Evolutionary conservation across 1,140 invertebrate species (phyloP), one percentile per base, ranked within the genome.

Genomic region (Metopolophium dirhodum): DNA sequence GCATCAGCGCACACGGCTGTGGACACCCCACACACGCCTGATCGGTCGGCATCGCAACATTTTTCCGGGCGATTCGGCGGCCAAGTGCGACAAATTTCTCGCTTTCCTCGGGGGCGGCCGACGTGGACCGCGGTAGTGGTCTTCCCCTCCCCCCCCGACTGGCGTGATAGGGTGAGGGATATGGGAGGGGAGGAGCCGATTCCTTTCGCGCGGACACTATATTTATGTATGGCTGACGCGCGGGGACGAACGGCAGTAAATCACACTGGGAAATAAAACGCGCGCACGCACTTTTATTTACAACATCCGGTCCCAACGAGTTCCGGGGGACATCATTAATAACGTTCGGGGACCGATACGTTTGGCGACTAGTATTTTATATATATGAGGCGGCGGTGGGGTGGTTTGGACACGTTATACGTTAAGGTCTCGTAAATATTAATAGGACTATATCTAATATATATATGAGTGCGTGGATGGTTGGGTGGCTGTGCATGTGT

Each of bases 341-440:
- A 93, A 93, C 77, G 91, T 93, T 93, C 77, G 91, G 91, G 49
- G 91, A 86, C 68, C 91, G 91, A 91, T 92, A 83, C 82, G 68
- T 93, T 57, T 57, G 1, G 91, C 82, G 49, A 86, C 49, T 51
- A 49, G 49, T 54, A 88, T 49, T 30, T 49, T 51, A 83, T 26
- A 85, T 85, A 85, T 41, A 14, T 41, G 41, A 14, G 85, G 14
- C 47, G 30, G 26, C 45, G 41, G 41, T 35, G 45, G 86, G 86
- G 86, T 49, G 86, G 30, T 85, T 47, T n/a, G 85, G 41, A 54
- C 49, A 88, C 87, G 87, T 37, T 37, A 54, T 51, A 77, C 61
- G 87, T 88, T 88, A 90, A 90, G 88, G 35, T 61, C 88, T 61
- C 88, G 88, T 90, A 90, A 90, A 90, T 90, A 90, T 61, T 90